Percentiles rank a stretch among this genome's conserved stretches.
Evolutionary conservation across 1,140 invertebrate genomes (phyloP).

Genomic region (Telenomus remus): DNA sequence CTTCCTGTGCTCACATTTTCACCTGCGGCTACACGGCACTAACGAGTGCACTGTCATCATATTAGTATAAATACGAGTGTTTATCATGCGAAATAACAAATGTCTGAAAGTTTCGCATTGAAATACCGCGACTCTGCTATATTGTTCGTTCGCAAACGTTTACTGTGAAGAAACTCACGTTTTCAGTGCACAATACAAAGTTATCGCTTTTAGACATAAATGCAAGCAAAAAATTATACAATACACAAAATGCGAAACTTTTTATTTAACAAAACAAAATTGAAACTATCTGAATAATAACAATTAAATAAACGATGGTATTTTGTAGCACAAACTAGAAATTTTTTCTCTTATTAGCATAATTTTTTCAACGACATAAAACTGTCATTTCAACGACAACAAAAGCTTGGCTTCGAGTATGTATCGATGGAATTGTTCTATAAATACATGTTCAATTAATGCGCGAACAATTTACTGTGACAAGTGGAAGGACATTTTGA

Average conservation of each 20-base stretch:
- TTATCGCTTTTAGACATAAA: constrained; percentile 16
- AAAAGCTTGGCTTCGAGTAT: constrained; percentile 20
- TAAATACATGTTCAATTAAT: constrained; percentile 57
- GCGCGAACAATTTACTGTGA: constrained; percentile 53
- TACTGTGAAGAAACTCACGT: constrained; percentile 42
- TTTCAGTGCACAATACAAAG: constrained; percentile 15
- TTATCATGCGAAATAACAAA: constrained; percentile 45
- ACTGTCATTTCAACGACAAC: constrained; percentile 51
- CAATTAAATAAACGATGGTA: too few relatives aligned
- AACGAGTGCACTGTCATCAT: not conserved
- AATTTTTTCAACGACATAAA: constrained; percentile 22
- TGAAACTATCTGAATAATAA: too few relatives aligned
- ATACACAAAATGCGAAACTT: constrained; percentile 1
- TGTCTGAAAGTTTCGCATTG: constrained; percentile 49
- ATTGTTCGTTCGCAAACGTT: constrained; percentile 68
- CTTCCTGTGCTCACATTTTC: constrained; percentile 50
- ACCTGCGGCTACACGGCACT: constrained; percentile 16
- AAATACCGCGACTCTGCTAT: constrained; percentile 27
- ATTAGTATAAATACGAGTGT: constrained; percentile 9
- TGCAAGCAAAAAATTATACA: not conserved
- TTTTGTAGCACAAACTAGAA: too few relatives aligned
- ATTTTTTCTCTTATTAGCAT: constrained; percentile 3
- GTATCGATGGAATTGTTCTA: constrained; percentile 37
- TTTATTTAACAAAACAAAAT: not conserved
- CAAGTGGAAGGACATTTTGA: constrained; percentile 57